A percentile compares a stretch with the other conserved stretches of the same genome.
phyloP scores from a whole-genome alignment of 1,140 invertebrate species.

The Schlechtendalia chinensis region DNA sequence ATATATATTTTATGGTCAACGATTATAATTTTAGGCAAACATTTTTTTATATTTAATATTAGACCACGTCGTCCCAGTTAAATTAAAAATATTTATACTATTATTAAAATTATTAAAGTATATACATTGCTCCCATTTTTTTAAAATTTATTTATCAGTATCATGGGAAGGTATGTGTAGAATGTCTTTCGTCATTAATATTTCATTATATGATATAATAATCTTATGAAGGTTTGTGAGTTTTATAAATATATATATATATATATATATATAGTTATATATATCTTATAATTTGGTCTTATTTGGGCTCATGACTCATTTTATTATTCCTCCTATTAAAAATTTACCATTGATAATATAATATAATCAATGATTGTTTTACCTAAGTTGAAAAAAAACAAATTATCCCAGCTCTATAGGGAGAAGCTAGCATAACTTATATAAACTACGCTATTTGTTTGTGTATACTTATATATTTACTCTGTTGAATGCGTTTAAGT shows the following conservation, averaged over 20 bases:
- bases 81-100: constrained; percentile 29
- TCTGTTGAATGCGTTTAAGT: constrained; percentile 37
- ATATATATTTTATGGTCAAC: constrained; percentile 20
- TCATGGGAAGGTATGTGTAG: constrained; percentile 12
- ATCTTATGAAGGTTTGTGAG: constrained; percentile 40
- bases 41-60: constrained; percentile 24
- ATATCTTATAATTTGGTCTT: constrained; percentile 17
- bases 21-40: constrained; percentile 22
- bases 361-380: neutral
- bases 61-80: constrained; percentile 12
- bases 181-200: constrained; percentile 34
- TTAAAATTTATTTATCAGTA: constrained; percentile 25
- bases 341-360: neutral
- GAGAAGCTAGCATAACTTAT: constrained; percentile 35
- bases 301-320: constrained; percentile 24
- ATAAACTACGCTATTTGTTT: constrained; percentile 41
- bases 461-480: constrained; percentile 44
- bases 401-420: constrained; percentile 14
- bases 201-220: constrained; percentile 32
- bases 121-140: neutral
- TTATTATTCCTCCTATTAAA: constrained; percentile 16
- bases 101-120: constrained; percentile 27
- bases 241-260: constrained; percentile 17
- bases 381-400: too few species aligned
- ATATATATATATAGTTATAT: too few species aligned